Percentiles rank a stretch among this genome's conserved stretches.
These are phyloP conservation scores for Notodonta ziczac DNA, from an alignment of 2,888 invertebrate genomes.

Conservation along the genomic window DNA sequence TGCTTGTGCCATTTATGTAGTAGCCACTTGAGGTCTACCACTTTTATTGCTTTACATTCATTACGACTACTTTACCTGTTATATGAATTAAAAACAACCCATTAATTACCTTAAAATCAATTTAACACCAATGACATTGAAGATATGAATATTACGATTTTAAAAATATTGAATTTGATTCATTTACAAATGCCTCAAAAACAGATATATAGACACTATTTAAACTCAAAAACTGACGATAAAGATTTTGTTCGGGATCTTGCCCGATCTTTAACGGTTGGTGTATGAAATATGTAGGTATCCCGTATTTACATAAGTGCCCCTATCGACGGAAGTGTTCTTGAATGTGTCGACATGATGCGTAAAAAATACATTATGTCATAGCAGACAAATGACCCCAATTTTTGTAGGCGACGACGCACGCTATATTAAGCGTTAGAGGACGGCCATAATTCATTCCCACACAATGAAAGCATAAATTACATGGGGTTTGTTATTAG, in stretches of 20 bases:
- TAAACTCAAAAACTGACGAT: too few relatives aligned
- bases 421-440: constrained; percentile 7
- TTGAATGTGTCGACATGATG: constrained; percentile 14
- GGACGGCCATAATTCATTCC: neutral
- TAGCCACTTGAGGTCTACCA: too few relatives aligned
- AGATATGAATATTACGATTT: too few relatives aligned
- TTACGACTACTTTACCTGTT: too few relatives aligned
- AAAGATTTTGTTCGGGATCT: neutral
- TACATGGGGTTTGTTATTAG: constrained; percentile 2
- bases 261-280: neutral
- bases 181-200: too few relatives aligned
- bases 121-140: too few relatives aligned
- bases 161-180: too few relatives aligned
- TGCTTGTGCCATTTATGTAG: too few relatives aligned
- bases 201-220: too few relatives aligned
- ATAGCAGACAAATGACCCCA: constrained; percentile 7
- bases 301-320: constrained; percentile 37
- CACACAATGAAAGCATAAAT: constrained; percentile 8
- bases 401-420: constrained; percentile 4
- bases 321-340: constrained; percentile 27
- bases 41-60: too few relatives aligned
- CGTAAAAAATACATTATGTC: constrained; percentile 15
- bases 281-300: constrained; percentile 32
- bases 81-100: too few relatives aligned
- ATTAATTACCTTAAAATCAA: too few relatives aligned